Conservation (phyloP, 2,888 invertebrate genomes). For the Anthrax anthrax region DNA sequence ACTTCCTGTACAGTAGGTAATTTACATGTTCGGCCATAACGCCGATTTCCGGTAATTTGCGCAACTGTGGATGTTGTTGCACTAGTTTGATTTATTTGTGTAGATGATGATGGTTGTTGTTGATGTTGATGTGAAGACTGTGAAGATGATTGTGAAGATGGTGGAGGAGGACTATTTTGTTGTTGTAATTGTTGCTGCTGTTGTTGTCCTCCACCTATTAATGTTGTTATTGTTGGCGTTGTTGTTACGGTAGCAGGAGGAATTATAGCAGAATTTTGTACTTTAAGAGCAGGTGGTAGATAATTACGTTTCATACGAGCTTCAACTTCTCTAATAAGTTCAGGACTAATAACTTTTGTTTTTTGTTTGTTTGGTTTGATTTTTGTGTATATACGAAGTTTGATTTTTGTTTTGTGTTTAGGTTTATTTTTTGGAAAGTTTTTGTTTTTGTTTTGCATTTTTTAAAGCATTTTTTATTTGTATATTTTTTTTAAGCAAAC, state of each 20-base stretch:
- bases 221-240: too few relatives aligned
- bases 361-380: not conserved
- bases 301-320: constrained; percentile 73
- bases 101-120: too few relatives aligned
- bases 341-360: constrained; percentile 64
- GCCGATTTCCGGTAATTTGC: constrained; percentile 15
- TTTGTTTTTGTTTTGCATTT: not conserved
- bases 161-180: constrained; percentile 23
- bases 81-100: constrained; percentile 26
- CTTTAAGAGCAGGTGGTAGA: constrained; percentile 50
- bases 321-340: constrained; percentile 79
- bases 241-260: too few relatives aligned
- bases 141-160: not conserved
- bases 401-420: too few relatives aligned
- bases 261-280: constrained; percentile 38
- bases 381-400: not conserved
- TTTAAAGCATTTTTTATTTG: not conserved
- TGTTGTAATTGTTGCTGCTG: too few relatives aligned
- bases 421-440: too few relatives aligned
- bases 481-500: constrained; percentile 10
- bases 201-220: constrained; percentile 32
- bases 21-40: constrained; percentile 29
- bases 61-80: constrained; percentile 18
- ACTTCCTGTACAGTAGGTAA: constrained; percentile 61
- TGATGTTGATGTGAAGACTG: too few relatives aligned